Conservation (phyloP, 2,797 vertebrate species). For the Smutsia gigantea region DNA sequence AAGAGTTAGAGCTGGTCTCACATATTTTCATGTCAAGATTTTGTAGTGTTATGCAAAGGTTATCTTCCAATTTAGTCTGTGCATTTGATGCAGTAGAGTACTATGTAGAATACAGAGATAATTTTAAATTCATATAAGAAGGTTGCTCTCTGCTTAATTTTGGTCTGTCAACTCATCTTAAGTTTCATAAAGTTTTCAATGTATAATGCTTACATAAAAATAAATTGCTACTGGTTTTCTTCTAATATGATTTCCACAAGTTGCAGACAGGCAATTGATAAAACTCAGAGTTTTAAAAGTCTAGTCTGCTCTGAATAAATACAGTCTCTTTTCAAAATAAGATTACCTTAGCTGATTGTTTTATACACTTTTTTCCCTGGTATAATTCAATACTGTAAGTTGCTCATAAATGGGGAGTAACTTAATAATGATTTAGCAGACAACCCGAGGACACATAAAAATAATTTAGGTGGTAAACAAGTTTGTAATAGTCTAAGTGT, state of each 20-base stretch:
- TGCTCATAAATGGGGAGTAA: conserved; percentile 35
- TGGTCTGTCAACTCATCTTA: not conserved
- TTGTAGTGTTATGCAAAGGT: not conserved
- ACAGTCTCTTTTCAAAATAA: conserved; percentile 57
- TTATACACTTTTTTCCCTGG: not conserved
- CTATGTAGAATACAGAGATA: not conserved
- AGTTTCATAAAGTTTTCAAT: not conserved
- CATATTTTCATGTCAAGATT: not conserved
- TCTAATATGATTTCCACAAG: conserved; percentile 53
- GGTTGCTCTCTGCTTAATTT: not conserved
- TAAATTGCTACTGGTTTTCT: conserved; percentile 4
- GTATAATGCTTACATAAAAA: not conserved
- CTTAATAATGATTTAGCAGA: conserved; percentile 65
- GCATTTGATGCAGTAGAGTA: not conserved
- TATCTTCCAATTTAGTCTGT: not conserved
- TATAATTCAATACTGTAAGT: conserved; percentile 61
- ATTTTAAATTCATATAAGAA: not conserved
- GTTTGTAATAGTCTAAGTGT: conserved; percentile 33
- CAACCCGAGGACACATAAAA: conserved; percentile 56
- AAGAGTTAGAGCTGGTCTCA: not conserved
- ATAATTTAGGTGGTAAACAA: conserved; percentile 52
- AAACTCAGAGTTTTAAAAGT: conserved; percentile 59
- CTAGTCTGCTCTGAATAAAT: conserved; percentile 54
- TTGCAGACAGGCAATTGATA: conserved; percentile 59
- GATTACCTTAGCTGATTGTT: conserved; percentile 57